Evolutionary conservation across 30 jellyfish, hydroid and myxozoan genomes (phyloP).

Genomic region (Chrysaora quinquecirrha): DNA sequence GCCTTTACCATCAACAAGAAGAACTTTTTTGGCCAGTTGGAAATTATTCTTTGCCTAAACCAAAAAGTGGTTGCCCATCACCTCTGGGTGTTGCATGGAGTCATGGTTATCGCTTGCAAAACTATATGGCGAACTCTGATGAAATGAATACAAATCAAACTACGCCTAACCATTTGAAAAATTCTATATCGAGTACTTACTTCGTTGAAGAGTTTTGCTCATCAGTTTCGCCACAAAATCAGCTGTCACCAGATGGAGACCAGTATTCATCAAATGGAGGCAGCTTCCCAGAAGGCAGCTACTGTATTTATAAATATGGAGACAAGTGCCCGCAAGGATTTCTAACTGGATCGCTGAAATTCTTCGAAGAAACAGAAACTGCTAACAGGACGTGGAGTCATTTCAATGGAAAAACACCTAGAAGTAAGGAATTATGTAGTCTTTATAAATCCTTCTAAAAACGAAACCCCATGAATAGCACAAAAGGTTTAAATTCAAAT

Average conservation of each 20-base stretch:
- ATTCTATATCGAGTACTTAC: slow-evolving; percentile 17
- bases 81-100: slow-evolving; percentile 14
- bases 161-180: background rate
- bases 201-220: slow-evolving; percentile 69
- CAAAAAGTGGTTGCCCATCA: slow-evolving; percentile 56
- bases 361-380: slow-evolving; percentile 17
- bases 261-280: background rate
- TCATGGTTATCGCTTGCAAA: slow-evolving; percentile 49
- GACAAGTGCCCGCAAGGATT: slow-evolving; percentile 53
- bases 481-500: no score
- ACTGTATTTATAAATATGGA: slow-evolving; percentile 46
- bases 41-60: slow-evolving; percentile 47
- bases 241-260: background rate
- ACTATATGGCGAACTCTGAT: no score
- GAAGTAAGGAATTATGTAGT: slow-evolving; percentile 30
- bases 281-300: slow-evolving; percentile 54
- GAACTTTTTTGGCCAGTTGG: slow-evolving; percentile 51
- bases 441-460: background rate
- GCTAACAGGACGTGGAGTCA: slow-evolving; percentile 55
- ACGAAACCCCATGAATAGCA: no score
- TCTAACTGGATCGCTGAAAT: slow-evolving; percentile 39
- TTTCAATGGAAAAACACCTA: slow-evolving; percentile 32
- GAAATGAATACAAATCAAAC: background rate
- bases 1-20: background rate
- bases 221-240: background rate